Conservation (phyloP, 1,140 invertebrate species). For the Eriocheir sinensis region DNA sequence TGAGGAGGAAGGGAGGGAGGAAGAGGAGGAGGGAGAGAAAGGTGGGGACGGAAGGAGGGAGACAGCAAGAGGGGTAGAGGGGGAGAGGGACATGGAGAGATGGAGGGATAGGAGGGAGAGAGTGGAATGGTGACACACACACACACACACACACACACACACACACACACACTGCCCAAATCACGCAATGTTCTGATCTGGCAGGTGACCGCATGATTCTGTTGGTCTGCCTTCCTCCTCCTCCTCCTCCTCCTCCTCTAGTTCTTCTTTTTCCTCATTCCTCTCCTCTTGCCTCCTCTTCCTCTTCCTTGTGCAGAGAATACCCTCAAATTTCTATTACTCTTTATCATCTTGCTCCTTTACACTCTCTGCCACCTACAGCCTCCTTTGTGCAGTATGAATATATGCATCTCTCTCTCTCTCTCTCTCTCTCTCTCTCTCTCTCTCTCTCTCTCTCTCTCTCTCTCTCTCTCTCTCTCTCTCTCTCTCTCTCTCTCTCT, state of each 20-base stretch:
- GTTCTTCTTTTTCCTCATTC: too few relatives aligned
- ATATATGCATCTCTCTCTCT: neutral
- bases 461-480: conserved; percentile 3
- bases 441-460: conserved; percentile 22
- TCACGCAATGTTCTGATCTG: neutral
- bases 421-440: conserved; percentile 22
- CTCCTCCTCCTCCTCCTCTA: too few relatives aligned
- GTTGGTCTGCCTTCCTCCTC: too few relatives aligned
- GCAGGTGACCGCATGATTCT: neutral
- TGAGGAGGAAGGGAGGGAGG: neutral
- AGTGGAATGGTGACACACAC: neutral
- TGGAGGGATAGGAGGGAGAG: neutral
- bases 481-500: neutral
- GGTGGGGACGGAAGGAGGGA: neutral
- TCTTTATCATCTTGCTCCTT: neutral
- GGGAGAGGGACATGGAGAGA: neutral
- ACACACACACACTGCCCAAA: conserved; percentile 4
- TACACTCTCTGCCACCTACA: neutral
- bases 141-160: neutral
- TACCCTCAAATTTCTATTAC: neutral
- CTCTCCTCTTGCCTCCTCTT: neutral
- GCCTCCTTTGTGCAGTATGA: too few relatives aligned
- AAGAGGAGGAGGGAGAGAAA: neutral
- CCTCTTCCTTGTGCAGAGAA: neutral
- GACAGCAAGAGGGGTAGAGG: neutral